Percentiles rank a stretch among this genome's conserved stretches.
Conservation (phyloP, 1,140 invertebrate genomes). For the Papilio machaon region DNA sequence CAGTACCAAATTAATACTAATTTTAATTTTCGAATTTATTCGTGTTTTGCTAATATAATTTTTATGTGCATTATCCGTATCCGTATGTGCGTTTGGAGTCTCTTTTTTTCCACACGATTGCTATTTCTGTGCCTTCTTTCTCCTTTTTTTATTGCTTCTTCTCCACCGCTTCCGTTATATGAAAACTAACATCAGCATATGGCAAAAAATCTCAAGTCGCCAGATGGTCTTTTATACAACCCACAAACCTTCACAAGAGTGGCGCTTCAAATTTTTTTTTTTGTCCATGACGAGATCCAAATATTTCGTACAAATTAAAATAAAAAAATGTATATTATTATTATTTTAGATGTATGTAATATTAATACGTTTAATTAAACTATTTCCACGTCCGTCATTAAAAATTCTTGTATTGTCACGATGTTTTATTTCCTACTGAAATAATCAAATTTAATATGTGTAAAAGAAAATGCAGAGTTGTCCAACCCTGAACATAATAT, state of each 20-base stretch:
- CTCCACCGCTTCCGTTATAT: background rate
- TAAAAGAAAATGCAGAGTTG: background rate
- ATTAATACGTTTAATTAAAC: background rate
- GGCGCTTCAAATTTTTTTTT: conserved; percentile 18
- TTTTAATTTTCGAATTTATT: too few relatives aligned
- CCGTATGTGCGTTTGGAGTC: background rate
- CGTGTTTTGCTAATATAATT: background rate
- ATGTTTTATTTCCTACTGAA: background rate
- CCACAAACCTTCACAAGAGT: conserved; percentile 8
- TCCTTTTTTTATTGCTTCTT: background rate
- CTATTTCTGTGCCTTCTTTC: conserved; percentile 1
- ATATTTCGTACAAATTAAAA: background rate
- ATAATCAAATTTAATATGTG: background rate
- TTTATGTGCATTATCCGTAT: background rate
- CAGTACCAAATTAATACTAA: too few relatives aligned
- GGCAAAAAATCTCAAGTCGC: conserved; percentile 11
- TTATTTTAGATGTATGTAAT: too few relatives aligned
- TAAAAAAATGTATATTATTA: too few relatives aligned
- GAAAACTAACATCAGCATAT: background rate
- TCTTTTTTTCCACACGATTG: background rate
- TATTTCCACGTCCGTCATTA: background rate
- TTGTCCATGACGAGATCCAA: background rate
- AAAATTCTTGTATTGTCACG: background rate
- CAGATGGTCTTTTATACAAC: conserved; percentile 11
- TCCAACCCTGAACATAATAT: background rate